Evolutionary conservation across 2,888 invertebrate species (phyloP), one percentile per base, ranked within the genome.

Genomic region (Leptinotarsa haldemani): DNA sequence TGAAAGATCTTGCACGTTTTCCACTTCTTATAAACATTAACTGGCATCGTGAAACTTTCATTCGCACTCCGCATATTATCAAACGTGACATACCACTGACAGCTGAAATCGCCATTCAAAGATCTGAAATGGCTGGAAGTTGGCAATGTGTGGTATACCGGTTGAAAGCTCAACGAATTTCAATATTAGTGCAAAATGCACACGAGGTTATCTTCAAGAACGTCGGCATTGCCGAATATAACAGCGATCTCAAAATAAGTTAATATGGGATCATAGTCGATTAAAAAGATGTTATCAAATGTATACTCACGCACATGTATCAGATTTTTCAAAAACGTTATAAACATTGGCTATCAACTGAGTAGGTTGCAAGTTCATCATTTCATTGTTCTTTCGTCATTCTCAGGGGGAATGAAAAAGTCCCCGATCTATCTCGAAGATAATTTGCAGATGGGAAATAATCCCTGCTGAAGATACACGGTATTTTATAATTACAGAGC

Each of bases 1-100:
- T 40, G n/a, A 40, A 61, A 61, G 1, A 61, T 61, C 61, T 61
- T 40, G 40, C 61, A 61, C n/a, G 40, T 25, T 61, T 61, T 61
- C 61, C 30, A 61, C 61, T 61, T 61, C 61, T 12, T 61, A 15
- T 61, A 18, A 61, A 30, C n/a, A 61, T 61, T 16, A 40, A 61
- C 40, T 40, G 25, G 25, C 61, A 16, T 61, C n/a, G 25, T 16
- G n/a, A 5, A 30, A 40, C 61, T 30, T 61, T 25, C n/a, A 61
- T 61, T 61, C n/a, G 61, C 40, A 61, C 61, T 30, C 40, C n/a
- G 30, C 61, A 61, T n/a, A 61, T 61, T 61, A 61, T 40, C 40
- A 40, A 40, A 30, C 30, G 40, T 61, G 61, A 61, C 61, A 61
- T 61, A 40, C 40, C 61, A 40, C 61, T 61, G 61, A 61, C 61